Base-by-base conservation (phyloP, 2,888 invertebrate species). In the Coremacera marginata region DNA sequence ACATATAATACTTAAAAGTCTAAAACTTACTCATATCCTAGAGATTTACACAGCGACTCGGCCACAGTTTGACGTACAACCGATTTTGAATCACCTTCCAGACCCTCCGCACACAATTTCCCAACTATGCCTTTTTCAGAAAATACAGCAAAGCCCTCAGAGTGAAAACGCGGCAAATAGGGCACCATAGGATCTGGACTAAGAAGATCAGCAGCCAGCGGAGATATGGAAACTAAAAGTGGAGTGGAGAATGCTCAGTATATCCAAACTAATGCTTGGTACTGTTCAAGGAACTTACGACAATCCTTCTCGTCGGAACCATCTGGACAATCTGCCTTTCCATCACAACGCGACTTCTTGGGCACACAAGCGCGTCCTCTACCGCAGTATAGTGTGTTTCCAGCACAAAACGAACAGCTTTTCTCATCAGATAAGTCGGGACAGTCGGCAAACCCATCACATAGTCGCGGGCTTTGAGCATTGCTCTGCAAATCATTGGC, bases 361-460 rank as follows among this genome's bases (percentile, higher is more conserved):
- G 94, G 92, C 80, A 97, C 92, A 86, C 97, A 97, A 37, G 92
- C 92, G 76, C 94, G 91, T 71, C 94, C 93, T 71, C 95, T 91
- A 0, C 96, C 96, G 85, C 97, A 97, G 83, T 96, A 95, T 80
- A 96, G 90, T 5, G 91, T 90, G 60, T 93, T 93, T 52, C 92
- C 91, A 1, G 93, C 91, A 86, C 96, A 97, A 86, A 96, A 95
- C 51, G 94, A 91, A 86, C 96, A 97, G 70, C 92, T 91, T 77
- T 92, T 93, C 89, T 96, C 96, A 88, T 96, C 96, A 0, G 93
- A 92, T 37, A 95, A 91, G 89, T 95, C 95, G 16, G 94, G 93
- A 88, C 97, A 97, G 89, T 97, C 97, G 16, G 95, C 93, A 49
- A 94, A 91, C 19, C 96, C 96, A 88, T 97, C 97, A 86, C 97